Evolutionary conservation across 1,140 invertebrate genomes (phyloP), one percentile per base, ranked within the genome.

Genomic region (Pogonomyrmex barbatus): DNA sequence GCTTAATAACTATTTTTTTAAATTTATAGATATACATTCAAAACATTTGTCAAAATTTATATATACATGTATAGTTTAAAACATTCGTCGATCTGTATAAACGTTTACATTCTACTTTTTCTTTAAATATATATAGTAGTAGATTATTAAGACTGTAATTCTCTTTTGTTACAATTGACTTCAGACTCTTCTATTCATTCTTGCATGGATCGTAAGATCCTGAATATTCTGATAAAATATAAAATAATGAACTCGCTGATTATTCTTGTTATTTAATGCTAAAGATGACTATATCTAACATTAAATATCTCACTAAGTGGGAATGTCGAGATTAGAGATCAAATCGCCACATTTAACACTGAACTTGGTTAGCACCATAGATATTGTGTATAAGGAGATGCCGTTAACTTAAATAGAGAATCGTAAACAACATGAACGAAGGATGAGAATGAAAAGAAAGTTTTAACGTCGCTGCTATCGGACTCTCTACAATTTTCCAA

Each of bases 351-450:
- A 45, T 82, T 82, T 58, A 82, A 17, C 54, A 42, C 30, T 73
- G 47, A 81, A 60, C 67, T 82, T 42, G 42, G 30, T 17, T 79
- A 67, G n/a, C 62, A 54, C 2, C 62, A 8, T 47, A 33, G 14
- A 45, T 67, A 52, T 52, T 12, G n/a, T 54, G 36, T 73, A 73
- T 10, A 60, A 73, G 39, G 54, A 82, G 67, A 47, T 36, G 36
- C 8, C 54, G 17, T 82, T 82, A 82, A 82, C 52, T 82, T 30
- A 73, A 73, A 82, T 82, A 71, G 45, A 50, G 65, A 17, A 73
- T 71, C 39, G 17, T 82, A 82, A 82, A 82, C 17, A 65, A 58
- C 30, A 58, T 4, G 42, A n/a, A 47, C 30, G 68, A 8, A 45
- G 39, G 45, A 17, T 5, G 52, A 17, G 4, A 56, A 42, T 6